A percentile compares a stretch with the other conserved stretches of the same genome.
phyloP scores from a whole-genome alignment of 1,140 invertebrate species.

The Sminthurinus signatus region DNA sequence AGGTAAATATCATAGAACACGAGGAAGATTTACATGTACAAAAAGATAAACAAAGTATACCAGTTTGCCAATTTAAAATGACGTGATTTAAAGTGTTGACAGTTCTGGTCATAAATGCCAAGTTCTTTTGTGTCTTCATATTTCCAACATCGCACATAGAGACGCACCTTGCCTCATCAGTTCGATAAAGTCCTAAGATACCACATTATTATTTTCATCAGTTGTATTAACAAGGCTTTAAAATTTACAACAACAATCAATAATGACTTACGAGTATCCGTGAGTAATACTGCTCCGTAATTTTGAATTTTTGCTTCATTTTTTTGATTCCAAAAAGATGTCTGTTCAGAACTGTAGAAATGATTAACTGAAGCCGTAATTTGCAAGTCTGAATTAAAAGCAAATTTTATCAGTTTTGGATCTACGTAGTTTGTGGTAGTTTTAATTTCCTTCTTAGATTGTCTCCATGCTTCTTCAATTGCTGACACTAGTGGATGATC shows the following conservation, averaged over 20 bases:
- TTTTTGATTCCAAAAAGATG: constrained; percentile 28
- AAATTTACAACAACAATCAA: no score
- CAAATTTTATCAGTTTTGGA: constrained; percentile 14
- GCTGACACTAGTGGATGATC: constrained; percentile 9
- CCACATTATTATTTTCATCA: no score
- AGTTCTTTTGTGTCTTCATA: constrained; percentile 1
- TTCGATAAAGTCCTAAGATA: no score
- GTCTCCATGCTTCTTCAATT: constrained; percentile 19
- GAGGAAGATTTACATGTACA: no score
- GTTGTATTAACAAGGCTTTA: no score
- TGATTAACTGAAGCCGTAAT: not conserved
- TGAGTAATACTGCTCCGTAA: constrained; percentile 29
- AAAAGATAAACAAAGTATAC: no score
- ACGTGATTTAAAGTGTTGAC: not conserved
- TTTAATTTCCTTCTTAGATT: not conserved
- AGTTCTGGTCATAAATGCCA: not conserved
- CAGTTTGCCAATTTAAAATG: not conserved
- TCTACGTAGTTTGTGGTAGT: not conserved
- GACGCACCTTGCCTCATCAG: no score
- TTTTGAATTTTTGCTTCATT: not conserved
- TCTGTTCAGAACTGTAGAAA: constrained; percentile 28
- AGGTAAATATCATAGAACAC: no score
- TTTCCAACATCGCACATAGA: not conserved
- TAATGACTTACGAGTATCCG: no score
- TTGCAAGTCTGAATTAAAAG: not conserved